Evolutionary conservation across 2,888 invertebrate species (phyloP), one percentile per base, ranked within the genome.

Genomic region (Bhutanitis thaidina): DNA sequence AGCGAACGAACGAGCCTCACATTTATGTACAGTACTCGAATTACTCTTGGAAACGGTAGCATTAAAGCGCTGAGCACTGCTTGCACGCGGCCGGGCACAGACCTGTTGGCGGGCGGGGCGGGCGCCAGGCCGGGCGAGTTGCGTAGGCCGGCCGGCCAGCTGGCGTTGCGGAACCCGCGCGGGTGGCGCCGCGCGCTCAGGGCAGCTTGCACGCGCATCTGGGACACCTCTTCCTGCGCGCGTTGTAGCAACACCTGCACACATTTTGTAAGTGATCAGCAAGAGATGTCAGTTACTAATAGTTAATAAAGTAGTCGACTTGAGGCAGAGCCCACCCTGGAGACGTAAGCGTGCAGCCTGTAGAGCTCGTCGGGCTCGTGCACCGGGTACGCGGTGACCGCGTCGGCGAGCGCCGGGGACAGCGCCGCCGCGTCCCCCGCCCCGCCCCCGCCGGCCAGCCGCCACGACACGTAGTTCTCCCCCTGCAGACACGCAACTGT

Each of bases 261-360:
- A 16, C 25, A 14, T 16, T 9, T n/a, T n/a, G n/a, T n/a, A n/a
- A n/a, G n/a, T n/a, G n/a, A n/a, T n/a, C n/a, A n/a, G n/a, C n/a
- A n/a, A n/a, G n/a, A n/a, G n/a, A n/a, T n/a, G n/a, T n/a, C n/a
- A n/a, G n/a, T n/a, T n/a, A n/a, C n/a, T 20, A 20, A 2, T 20
- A 2, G 20, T 3, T 2, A 3, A 20, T 20, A 20, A 2, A 3
- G 20, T 5, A 3, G 20, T 16, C n/a, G 53, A 20, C 54, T 1
- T 49, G 47, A 12, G 54, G 52, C 55, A 56, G 53, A 36, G 29
- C 12, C n/a, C 29, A 94, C 93, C 82, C 92, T 89, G 7, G 94
- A 91, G 64, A 93, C 93, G 73, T 93, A 93, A 1, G 93, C 92
- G 75, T 96, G 95, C 51, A 96, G 86, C 55, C 92, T 90, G 76